phyloP scores from a whole-genome alignment of 2,113 vertebrate species.

The Mixornis gularis region DNA sequence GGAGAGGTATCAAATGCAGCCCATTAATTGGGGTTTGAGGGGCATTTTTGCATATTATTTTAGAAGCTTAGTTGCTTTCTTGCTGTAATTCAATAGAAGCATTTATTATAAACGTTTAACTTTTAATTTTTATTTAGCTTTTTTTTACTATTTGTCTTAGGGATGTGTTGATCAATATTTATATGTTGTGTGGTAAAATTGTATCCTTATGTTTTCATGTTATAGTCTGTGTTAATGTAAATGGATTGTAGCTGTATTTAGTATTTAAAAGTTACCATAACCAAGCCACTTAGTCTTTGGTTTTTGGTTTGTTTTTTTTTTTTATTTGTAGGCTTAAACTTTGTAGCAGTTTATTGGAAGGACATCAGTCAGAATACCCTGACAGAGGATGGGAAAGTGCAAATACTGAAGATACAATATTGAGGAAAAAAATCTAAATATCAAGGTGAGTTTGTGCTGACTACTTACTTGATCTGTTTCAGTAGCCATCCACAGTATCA shows the following conservation, averaged over 20 bases:
- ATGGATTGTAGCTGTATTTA: not conserved
- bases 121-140: not conserved
- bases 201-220: not conserved
- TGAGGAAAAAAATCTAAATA: conserved; percentile 35
- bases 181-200: not conserved
- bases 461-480: not conserved
- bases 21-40: not conserved
- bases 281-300: not conserved
- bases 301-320: not conserved
- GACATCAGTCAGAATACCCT: not conserved
- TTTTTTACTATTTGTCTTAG: not conserved
- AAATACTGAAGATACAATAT: not conserved
- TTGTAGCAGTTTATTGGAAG: conserved; percentile 10
- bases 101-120: not conserved
- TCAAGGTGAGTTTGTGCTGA: not conserved
- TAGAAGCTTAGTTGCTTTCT: not conserved
- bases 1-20: conserved; percentile 36
- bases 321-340: conserved; percentile 36
- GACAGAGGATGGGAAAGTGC: not conserved
- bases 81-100: not conserved
- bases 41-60: not conserved
- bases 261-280: not conserved
- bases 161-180: not conserved
- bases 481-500: not conserved
- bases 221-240: not conserved